Base-by-base conservation (phyloP, 2,113 vertebrate genomes). In the Ascaphus truei region DNA sequence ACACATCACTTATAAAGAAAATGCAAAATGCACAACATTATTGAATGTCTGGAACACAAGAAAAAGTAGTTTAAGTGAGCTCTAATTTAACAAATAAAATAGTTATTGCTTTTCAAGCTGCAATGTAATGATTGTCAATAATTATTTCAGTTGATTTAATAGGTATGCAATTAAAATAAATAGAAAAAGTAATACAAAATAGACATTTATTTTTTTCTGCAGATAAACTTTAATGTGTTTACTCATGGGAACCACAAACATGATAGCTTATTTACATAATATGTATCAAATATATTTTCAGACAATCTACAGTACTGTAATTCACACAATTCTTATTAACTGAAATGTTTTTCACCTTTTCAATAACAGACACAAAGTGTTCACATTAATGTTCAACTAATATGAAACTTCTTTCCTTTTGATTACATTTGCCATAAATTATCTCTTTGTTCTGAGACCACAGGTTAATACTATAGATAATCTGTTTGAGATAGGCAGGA, bases 41-140 rank as follows among this genome's bases (percentile, higher is more conserved):
- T 11, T 73, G 73, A 80, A 71, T 78, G 79, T 71, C 77, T 76
- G 16, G 37, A 62, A 59, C 2, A 81, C 64, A 10, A 77, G 39
- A 59, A 36, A 1, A 64, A 78, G 25, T 77, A 5, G 3, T 4
- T 9, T 75, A 63, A 79, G 76, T 62, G 79, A 22, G 0, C 26
- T 72, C 74, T 73, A 75, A 72, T 77, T 77, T 77, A 82, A 65
- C 15, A 77, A 80, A 77, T 66, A 72, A 79, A 80, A 72, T 8
- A 75, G 1, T 75, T 57, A 73, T 25, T 77, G n/a, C 47, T 74
- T 18, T 61, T 77, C 72, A 56, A 51, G 5, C 30, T 79, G 16
- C 55, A 75, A 25, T 78, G 15, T 57, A 75, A 72, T 73, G 53
- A 79, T 74, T 84, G 73, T 9, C 36, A 79, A 5, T 80, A 76